A percentile compares a stretch with the other conserved stretches of the same genome.
Conservation (phyloP, 2,797 vertebrate species). For the Trachops cirrhosus region DNA sequence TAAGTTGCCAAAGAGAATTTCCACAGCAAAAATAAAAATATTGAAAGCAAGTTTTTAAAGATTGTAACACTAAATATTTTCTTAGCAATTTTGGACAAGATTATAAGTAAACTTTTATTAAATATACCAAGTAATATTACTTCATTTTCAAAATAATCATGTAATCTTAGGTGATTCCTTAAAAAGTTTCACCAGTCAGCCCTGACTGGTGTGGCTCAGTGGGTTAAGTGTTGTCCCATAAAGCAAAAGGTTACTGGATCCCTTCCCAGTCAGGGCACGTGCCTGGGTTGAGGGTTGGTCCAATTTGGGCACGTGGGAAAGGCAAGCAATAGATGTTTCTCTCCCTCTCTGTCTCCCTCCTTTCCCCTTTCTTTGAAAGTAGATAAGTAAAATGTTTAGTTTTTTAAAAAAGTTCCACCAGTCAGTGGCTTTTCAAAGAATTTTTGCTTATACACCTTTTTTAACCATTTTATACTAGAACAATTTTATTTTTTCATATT, state of each 20-base stretch:
- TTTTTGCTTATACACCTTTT: background rate
- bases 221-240: no score
- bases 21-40: background rate
- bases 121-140: background rate
- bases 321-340: background rate
- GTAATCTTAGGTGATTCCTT: background rate
- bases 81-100: background rate
- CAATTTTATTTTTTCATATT: no score
- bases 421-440: background rate
- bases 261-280: background rate
- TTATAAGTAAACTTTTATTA: background rate
- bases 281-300: background rate
- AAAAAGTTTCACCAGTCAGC: background rate
- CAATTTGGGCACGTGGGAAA: background rate
- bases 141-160: background rate
- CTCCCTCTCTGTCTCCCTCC: background rate
- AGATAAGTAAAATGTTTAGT: background rate
- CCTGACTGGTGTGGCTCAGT: background rate
- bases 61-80: background rate
- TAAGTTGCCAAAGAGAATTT: background rate
- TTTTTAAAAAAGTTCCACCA: background rate
- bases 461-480: no score
- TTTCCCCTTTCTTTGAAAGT: background rate
- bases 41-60: background rate
- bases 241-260: background rate